Conservation (phyloP, 2,113 vertebrate species). For the Plecturocebus donacophilus region DNA sequence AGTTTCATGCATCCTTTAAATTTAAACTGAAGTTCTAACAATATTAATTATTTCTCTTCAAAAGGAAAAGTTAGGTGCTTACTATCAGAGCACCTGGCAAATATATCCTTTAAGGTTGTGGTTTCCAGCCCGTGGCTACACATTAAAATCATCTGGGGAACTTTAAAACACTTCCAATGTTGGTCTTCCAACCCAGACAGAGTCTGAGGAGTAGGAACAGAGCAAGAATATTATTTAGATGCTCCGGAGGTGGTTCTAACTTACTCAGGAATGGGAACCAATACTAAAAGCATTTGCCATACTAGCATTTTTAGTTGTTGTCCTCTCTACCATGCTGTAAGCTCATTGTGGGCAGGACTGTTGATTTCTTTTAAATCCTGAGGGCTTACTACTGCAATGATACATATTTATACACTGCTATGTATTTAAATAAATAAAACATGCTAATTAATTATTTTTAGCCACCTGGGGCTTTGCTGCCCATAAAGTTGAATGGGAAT, state of each 20-base stretch:
- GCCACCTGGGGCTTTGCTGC: not conserved
- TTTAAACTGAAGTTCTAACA: not conserved
- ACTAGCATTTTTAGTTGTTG: not conserved
- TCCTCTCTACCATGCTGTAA: not conserved
- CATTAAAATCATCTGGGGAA: not conserved
- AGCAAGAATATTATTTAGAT: not conserved
- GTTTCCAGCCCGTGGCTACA: not conserved
- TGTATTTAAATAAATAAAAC: constrained; percentile 43
- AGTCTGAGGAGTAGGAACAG: not conserved
- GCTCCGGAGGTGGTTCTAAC: not conserved
- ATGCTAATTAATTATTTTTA: not conserved
- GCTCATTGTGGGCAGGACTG: not conserved
- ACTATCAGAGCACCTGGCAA: not conserved
- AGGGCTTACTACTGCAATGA: not conserved
- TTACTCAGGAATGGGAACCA: not conserved
- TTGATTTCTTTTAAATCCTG: not conserved
- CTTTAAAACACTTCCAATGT: not conserved
- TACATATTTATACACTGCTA: not conserved
- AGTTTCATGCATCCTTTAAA: not conserved
- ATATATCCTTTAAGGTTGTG: not conserved
- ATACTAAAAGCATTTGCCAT: not conserved
- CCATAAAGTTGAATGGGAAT: not conserved
- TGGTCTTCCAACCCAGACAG: not conserved
- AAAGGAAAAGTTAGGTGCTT: not conserved
- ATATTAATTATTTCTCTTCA: not conserved